phyloP scores from a whole-genome alignment of 2,888 invertebrate genomes.

The Acleris emargana region DNA sequence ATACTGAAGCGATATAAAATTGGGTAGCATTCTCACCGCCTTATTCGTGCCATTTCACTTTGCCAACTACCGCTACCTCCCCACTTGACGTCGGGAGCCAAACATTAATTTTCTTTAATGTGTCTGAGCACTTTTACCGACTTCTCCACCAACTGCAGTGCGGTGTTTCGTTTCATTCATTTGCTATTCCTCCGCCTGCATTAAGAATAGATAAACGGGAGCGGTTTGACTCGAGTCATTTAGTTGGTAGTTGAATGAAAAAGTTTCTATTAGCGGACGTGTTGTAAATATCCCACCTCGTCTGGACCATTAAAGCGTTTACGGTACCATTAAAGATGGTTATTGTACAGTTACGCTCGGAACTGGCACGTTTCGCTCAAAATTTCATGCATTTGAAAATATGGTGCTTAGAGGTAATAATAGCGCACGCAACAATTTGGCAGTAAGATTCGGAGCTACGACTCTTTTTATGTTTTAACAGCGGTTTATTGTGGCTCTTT shows the following conservation, averaged over 20 bases:
- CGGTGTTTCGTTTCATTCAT: constrained; percentile 81
- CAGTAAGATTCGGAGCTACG: constrained; percentile 7
- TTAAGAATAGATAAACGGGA: constrained; percentile 76
- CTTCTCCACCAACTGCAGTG: constrained; percentile 74
- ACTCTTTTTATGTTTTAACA: constrained; percentile 21
- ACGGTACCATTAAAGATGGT: constrained; percentile 8
- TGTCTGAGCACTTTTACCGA: constrained; percentile 81
- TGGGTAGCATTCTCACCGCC: constrained; percentile 64
- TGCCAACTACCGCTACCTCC: constrained; percentile 74
- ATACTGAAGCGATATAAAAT: constrained; percentile 70
- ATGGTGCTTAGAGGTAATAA: constrained; percentile 18
- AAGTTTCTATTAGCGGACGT: constrained; percentile 51
- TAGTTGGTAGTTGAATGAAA: constrained; percentile 75
- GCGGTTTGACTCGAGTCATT: constrained; percentile 58
- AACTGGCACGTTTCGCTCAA: constrained; percentile 9
- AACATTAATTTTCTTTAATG: constrained; percentile 84
- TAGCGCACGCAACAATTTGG: constrained; percentile 22
- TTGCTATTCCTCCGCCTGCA: constrained; percentile 71
- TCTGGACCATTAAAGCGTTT: constrained; percentile 4
- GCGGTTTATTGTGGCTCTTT: constrained; percentile 15
- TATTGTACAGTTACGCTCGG: background rate
- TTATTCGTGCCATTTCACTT: constrained; percentile 79
- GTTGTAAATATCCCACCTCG: constrained; percentile 24
- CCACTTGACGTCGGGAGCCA: constrained; percentile 78
- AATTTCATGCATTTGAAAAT: constrained; percentile 22